These are phyloP conservation scores for Leptinotarsa texana DNA, from an alignment of 1,140 invertebrate species.

Conservation along the genomic window DNA sequence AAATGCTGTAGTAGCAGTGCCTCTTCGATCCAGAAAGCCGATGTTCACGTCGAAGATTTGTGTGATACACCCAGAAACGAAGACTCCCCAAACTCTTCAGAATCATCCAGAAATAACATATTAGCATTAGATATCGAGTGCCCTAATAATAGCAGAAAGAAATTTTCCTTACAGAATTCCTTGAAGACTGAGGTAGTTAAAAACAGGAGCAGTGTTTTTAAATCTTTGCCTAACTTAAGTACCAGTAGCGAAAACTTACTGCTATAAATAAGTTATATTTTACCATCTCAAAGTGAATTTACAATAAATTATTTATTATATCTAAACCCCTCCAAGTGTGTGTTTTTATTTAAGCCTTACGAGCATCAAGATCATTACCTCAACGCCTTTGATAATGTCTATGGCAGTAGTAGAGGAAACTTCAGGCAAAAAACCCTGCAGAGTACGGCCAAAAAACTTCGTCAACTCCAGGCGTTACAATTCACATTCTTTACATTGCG, in stretches of 20 bases:
- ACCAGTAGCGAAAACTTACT: constrained; percentile 66
- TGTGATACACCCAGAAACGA: constrained; percentile 41
- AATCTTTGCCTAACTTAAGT: constrained; percentile 69
- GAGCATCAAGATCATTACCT: too few relatives aligned
- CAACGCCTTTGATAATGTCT: too few relatives aligned
- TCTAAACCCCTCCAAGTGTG: background rate
- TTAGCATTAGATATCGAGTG: constrained; percentile 59
- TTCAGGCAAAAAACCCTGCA: too few relatives aligned
- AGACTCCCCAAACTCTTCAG: constrained; percentile 52
- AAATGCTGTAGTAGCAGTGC: constrained; percentile 39
- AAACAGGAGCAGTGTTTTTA: constrained; percentile 53
- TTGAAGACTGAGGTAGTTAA: constrained; percentile 46
- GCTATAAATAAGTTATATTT: constrained; percentile 45
- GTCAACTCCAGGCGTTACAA: too few relatives aligned
- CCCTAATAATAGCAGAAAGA: constrained; percentile 40
- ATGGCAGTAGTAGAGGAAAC: too few relatives aligned
- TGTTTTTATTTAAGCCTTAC: background rate
- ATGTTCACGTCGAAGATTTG: constrained; percentile 46
- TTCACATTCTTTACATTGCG: too few relatives aligned
- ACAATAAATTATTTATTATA: constrained; percentile 30
- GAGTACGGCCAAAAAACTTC: too few relatives aligned
- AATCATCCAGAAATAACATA: constrained; percentile 51
- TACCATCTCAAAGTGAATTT: background rate
- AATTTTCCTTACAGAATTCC: constrained; percentile 36
- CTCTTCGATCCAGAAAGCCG: constrained; percentile 46